Conservation (phyloP, 2,888 invertebrate species). For the Polyommatus iphigenia region DNA sequence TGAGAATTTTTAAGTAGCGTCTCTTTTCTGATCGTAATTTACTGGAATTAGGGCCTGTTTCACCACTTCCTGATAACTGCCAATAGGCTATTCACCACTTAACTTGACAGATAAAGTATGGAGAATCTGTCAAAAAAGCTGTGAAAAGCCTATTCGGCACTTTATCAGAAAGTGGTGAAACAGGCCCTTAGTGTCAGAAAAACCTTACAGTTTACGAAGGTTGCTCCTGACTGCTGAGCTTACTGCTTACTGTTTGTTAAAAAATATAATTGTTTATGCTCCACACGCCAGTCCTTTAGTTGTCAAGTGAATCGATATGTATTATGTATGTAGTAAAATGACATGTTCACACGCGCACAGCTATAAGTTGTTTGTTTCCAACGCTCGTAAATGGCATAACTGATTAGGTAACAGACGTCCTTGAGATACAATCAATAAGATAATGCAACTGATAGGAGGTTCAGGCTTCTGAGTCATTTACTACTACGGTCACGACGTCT, state of each 20-base stretch:
- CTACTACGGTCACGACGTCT: background rate
- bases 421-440: constrained; percentile 12
- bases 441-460: constrained; percentile 23
- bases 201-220: background rate
- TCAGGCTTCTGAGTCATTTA: constrained; percentile 10
- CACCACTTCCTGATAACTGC: too few species aligned
- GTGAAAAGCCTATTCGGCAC: too few species aligned
- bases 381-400: constrained; percentile 14
- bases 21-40: background rate
- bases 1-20: background rate
- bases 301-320: background rate
- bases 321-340: background rate
- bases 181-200: too few species aligned
- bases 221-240: background rate
- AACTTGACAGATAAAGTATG: too few species aligned
- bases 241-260: too few species aligned
- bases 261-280: background rate
- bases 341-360: constrained; percentile 13
- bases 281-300: background rate
- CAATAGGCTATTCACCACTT: too few species aligned
- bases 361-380: background rate
- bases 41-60: background rate
- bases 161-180: too few species aligned
- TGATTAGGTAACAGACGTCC: constrained; percentile 29
- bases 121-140: too few species aligned